phyloP scores from a whole-genome alignment of 1,140 invertebrate species.

The Neodiprion pinetum region DNA sequence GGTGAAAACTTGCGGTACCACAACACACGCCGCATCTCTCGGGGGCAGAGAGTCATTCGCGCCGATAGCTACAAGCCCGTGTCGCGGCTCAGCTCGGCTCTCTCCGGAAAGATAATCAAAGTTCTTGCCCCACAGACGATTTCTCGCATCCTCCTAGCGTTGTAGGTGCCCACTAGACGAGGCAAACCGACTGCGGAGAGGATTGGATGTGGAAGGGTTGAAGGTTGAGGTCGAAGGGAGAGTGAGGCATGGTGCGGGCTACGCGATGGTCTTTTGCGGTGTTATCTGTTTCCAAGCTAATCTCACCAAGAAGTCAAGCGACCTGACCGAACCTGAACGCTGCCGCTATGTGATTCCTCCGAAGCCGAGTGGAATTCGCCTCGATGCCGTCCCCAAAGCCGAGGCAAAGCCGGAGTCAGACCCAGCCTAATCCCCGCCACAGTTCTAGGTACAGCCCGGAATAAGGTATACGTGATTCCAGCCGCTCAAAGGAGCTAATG shows the following conservation, averaged over 20 bases:
- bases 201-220: too few relatives aligned
- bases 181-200: too few relatives aligned
- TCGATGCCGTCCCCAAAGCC: neutral
- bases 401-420: neutral
- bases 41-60: too few relatives aligned
- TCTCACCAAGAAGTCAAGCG: slow-evolving; percentile 4
- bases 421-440: neutral
- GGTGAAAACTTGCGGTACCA: too few relatives aligned
- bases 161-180: too few relatives aligned
- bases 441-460: neutral
- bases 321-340: neutral
- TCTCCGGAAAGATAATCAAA: too few relatives aligned
- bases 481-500: slow-evolving; percentile 4
- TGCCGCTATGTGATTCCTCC: neutral
- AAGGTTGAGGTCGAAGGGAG: too few relatives aligned
- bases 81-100: too few relatives aligned
- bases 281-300: neutral
- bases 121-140: too few relatives aligned
- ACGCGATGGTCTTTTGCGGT: neutral
- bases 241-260: neutral
- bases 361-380: neutral
- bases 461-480: slow-evolving; percentile 4
- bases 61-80: too few relatives aligned
- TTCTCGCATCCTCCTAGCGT: too few relatives aligned
- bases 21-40: too few relatives aligned